Base-by-base conservation (phyloP, 2,113 vertebrate genomes). In the Periophthalmodon schlosseri region DNA sequence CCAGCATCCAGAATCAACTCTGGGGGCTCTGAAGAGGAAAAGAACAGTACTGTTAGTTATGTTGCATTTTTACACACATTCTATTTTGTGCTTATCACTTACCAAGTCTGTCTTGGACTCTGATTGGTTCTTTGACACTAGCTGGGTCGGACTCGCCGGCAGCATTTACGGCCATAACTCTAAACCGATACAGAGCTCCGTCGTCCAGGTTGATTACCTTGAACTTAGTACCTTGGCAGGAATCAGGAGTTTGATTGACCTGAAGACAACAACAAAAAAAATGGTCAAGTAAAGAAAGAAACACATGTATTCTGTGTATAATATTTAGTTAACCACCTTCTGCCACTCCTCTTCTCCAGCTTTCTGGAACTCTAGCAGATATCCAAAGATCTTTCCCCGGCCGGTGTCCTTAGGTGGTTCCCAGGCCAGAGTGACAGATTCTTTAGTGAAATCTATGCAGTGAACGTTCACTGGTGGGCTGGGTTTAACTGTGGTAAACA, bases 311-410 rank as follows among this genome's bases (percentile, higher is more conserved):
- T 50, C 15, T 16, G 49, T 50, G 49, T 50, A 50, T 50, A 16
- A 50, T 50, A 18, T 44, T 68, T 47, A 47, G 44, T 7, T 7
- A 20, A 9, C 73, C 9, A 92, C 97, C 92, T 96, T 96, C 69
- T 81, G 89, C 97, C 97, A 99, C 11, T 96, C 97, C 81, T 98
- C 96, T 18, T 96, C 95, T 86, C 95, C 97, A 84, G 95, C 94
- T 83, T 96, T 97, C 92, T 98, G 97, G 89, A 95, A 98, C 75
- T 99, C 98, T 79, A 99, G 72, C 57, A 99, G 94, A 77, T 99
- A 99, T 75, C 98, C 98, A 70, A 98, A 94, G 89, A 99, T 99
- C 91, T 98, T 99, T 79, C 97, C 94, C 80, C 96, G 94, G 71
- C 98, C 98, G 33, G 96, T 95, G 75, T 95, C 96, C 1, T 94